Percentiles rank a stretch among this genome's conserved stretches.
These are phyloP conservation scores for Microchrysa polita DNA, from an alignment of 2,888 invertebrate genomes.

Conservation along the genomic window DNA sequence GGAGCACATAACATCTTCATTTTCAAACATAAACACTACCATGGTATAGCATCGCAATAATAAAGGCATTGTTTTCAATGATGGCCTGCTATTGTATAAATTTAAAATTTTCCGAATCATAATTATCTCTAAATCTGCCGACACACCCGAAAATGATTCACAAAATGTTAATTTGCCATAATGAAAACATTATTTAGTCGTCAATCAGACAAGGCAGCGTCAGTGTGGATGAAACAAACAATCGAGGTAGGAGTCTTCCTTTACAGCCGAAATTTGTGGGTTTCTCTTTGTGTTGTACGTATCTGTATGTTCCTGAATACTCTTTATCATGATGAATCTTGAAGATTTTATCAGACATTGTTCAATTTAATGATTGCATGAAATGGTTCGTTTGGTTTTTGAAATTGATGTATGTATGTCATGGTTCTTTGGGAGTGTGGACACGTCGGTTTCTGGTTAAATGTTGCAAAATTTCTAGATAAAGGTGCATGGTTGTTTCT, in stretches of 20 bases:
- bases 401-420: background rate
- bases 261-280: background rate
- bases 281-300: too few species aligned
- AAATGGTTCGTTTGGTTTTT: background rate
- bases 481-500: too few species aligned
- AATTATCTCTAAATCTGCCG: slow-evolving; percentile 17
- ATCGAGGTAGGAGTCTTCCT: background rate
- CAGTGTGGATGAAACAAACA: background rate
- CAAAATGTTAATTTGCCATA: background rate
- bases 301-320: background rate
- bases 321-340: background rate
- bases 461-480: too few species aligned
- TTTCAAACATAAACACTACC: too few species aligned
- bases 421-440: too few species aligned
- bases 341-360: background rate
- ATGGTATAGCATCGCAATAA: too few species aligned
- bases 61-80: background rate
- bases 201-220: too few species aligned
- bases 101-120: slow-evolving; percentile 27
- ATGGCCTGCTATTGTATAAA: slow-evolving; percentile 26
- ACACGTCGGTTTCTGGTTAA: too few species aligned
- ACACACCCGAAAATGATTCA: slow-evolving; percentile 20
- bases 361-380: background rate
- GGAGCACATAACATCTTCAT: too few species aligned
- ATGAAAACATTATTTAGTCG: too few species aligned